Evolutionary conservation across 64 coral and sea anemone species (phyloP).

Genomic region (Montipora sp.): DNA sequence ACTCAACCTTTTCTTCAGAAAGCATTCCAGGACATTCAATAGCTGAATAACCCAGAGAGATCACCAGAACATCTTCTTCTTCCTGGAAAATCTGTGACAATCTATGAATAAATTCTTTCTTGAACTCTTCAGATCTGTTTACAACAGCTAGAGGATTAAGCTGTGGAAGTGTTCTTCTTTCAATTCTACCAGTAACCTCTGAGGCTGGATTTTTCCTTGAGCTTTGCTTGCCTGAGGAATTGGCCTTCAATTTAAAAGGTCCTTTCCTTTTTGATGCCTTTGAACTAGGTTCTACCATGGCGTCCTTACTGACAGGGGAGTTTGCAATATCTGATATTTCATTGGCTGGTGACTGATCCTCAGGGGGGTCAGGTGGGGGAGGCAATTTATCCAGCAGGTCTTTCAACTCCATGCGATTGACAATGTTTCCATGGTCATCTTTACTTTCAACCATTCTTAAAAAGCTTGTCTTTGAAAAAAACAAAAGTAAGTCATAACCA

Average conservation of each 20-base stretch:
- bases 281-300: slow-evolving; percentile 21
- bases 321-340: neutral
- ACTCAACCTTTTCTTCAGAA: slow-evolving; percentile 73
- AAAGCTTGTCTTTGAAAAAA: slow-evolving; percentile 23
- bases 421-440: slow-evolving; percentile 5
- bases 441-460: slow-evolving; percentile 7
- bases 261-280: slow-evolving; percentile 16
- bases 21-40: slow-evolving; percentile 82
- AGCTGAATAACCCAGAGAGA: slow-evolving; percentile 63
- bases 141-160: slow-evolving; percentile 29
- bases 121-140: slow-evolving; percentile 36
- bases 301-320: neutral
- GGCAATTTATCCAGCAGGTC: slow-evolving; percentile 5
- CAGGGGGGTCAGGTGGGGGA: neutral
- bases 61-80: slow-evolving; percentile 63
- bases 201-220: neutral
- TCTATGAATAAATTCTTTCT: slow-evolving; percentile 49
- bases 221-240: neutral
- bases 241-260: neutral
- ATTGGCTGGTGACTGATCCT: neutral
- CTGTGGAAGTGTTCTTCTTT: neutral
- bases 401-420: slow-evolving; percentile 13
- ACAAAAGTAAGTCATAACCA: neutral
- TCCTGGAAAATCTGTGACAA: slow-evolving; percentile 44
- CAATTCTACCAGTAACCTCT: neutral